Base-by-base conservation (phyloP, 2,888 invertebrate species). In the Lordiphosa andalusiaca region DNA sequence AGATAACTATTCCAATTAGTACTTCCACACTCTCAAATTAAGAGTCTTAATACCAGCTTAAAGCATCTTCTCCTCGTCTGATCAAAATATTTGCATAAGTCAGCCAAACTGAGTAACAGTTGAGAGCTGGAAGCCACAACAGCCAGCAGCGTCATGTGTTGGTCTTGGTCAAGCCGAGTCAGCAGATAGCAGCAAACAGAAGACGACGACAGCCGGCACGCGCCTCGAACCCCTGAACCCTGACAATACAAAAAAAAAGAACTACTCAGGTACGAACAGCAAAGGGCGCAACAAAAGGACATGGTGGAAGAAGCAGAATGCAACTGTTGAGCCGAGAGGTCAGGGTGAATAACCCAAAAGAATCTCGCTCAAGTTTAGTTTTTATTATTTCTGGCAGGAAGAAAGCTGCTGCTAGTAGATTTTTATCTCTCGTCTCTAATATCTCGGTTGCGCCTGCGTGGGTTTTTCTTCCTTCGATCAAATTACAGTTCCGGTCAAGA, bases 401-500 rank as follows among this genome's bases (percentile, higher is more conserved):
- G 76, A 81, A 71, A 65, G 69, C 55, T 63, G 54, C 42, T 54
- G 49, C 44, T 42, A 39, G 54, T 61, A 77, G 84, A 81, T 84
- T 30, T 30, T 30, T 30, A 30, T 53, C 68, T 76, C 77, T 76
- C 84, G 60, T 67, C 81, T 81, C 66, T 71, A 66, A 71, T 71
- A 84, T 74, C 72, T 16, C 16, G 16, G 16, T 16, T 16, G 16
- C 16, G 16, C 16, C 16, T 16, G 67, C 21, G 10, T 21, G 47
- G 47, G 19, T 47, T 47, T 47, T 47, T 47, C 44, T 37, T 38
- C 54, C 38, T 62, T 86, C 70, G 77, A 86, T 86, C 86, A 87
- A 86, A 86, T 86, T 86, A 84, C 88, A 87, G 86, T 86, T 87
- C 87, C 88, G 87, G 66, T 66, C 73, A 83, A 72, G 81, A 76